Evolutionary conservation across 92 coral and sea anemone genomes (phyloP), one percentile per base, ranked within the genome.

Genomic region (Umimayanthus chanpuru): DNA sequence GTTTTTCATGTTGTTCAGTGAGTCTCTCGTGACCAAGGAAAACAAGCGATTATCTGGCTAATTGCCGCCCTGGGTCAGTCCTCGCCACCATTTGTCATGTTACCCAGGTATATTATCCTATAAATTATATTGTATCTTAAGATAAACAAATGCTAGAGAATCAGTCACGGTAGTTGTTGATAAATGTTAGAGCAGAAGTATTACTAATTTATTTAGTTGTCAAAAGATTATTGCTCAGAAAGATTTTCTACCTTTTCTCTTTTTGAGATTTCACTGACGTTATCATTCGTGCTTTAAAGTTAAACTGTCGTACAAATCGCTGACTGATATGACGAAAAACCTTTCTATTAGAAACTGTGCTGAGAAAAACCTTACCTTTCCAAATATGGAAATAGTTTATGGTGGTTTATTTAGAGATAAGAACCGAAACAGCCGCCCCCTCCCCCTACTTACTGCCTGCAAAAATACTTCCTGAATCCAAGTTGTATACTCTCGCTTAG

Each of bases 341-440:
- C 68, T 61, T 14, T 14, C 15, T 61, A 61, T 16, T 61, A 56
- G 66, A 56, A 56, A 56, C 16, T 56, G 66, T 56, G 23, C 66
- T 15, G 68, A 32, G 26, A 61, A 61, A 61, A 61, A 23, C n/a
- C 68, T 53, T 1, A 21, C 26, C 25, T 61, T 18, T 61, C 68
- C 68, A 61, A 16, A 61, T 61, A 61, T 61, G 68, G 68, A 61
- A 61, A 20, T 20, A 20, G 68, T 61, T 61, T 20, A 4, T 61
- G 68, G 21, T 5, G n/a, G 91, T 89, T 76, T 82, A 89, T 75
- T 53, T 4, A 36, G 70, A 84, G 75, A 84, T 76, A 84, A 29
- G 43, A 44, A 49, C 41, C n/a, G n/a, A 81, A 21, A 55, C 21
- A 29, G 29, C 81, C 66, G 85, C 91, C 84, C 91, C 91, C 85